Conservation (phyloP, 2,113 vertebrate species). For the Scytalopus superciliaris region DNA sequence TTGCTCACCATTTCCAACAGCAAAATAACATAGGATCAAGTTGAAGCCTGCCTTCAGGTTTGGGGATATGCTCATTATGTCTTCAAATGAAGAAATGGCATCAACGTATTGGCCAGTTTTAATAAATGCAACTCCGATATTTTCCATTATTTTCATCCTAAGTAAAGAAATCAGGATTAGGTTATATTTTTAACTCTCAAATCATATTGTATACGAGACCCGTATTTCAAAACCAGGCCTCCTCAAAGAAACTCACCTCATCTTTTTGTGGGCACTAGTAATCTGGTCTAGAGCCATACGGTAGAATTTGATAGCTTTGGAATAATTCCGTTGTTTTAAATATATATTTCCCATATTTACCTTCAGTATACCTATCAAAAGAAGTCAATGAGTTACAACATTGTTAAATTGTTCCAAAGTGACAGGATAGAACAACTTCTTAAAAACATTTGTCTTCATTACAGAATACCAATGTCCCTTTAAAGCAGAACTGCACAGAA, state of each 20-base stretch:
- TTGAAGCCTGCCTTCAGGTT: slow-evolving; percentile 92
- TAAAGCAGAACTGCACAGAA: background rate
- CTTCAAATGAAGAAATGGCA: slow-evolving; percentile 90
- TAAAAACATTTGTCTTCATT: background rate
- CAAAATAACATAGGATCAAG: slow-evolving; percentile 91
- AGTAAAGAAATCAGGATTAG: slow-evolving; percentile 18
- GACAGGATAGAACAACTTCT: background rate
- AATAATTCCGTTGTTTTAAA: slow-evolving; percentile 94
- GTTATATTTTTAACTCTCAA: background rate
- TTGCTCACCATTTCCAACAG: slow-evolving; percentile 86
- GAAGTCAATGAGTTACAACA: background rate
- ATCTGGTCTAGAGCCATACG: slow-evolving; percentile 98
- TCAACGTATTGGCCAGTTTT: slow-evolving; percentile 91
- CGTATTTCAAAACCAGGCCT: background rate
- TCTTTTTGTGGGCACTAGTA: slow-evolving; percentile 87
- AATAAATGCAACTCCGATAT: slow-evolving; percentile 93
- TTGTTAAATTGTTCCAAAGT: background rate
- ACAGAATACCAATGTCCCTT: background rate
- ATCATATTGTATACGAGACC: background rate
- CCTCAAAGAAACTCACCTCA: slow-evolving; percentile 76
- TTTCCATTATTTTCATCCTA: slow-evolving; percentile 98
- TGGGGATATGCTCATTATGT: slow-evolving; percentile 91
- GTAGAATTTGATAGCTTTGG: slow-evolving; percentile 96
- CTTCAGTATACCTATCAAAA: slow-evolving; percentile 85
- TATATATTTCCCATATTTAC: slow-evolving; percentile 99